Evolutionary conservation across 2,113 vertebrate species (phyloP), one percentile per base, ranked within the genome.

Genomic region (Bufo bufo): DNA sequence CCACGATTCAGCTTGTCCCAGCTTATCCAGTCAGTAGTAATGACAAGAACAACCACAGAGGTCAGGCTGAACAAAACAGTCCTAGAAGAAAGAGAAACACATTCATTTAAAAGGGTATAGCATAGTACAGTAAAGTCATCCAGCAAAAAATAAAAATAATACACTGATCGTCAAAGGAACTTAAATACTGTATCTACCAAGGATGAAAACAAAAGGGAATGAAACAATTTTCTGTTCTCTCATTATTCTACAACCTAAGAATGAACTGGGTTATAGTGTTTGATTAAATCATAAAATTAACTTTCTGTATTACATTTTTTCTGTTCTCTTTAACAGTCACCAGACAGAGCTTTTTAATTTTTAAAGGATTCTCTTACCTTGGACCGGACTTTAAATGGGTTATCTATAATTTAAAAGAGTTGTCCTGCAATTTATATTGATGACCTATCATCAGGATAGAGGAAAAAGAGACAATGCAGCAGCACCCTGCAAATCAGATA

Each of bases 11-110:
- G 91, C 89, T 98, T 97, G 96, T 99, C 98, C 98, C 98, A 99
- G 94, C 97, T 99, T 95, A 99, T 99, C 98, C 98, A 99, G 94
- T 99, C 97, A 3, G 97, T 99, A 84, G 97, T 98, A 93, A 99
- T 99, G 94, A 99, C 94, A 90, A 99, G 93, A 63, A 99, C 96
- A 92, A 99, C 98, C 89, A 98, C 95, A 3, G 98, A 98, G 49
- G 98, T 99, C 92, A 99, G 94, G 83, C 95, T 97, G 90, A 99
- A 94, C 74, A 99, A 95, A 91, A 99, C 98, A 0, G 97, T 94
- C 98, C 98, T 99, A 92, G 8, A 92, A 93, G 56, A 56, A 56
- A 90, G 58, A 89, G 90, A 84, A 20, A 78, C 23, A 52, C 0
- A 87, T 7, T 89, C 88, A 19, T 82, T 33, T 63, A 0, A 66